Percentiles rank a stretch among this genome's conserved stretches.
These are phyloP conservation scores for Atractosteus spatula DNA, from an alignment of 2,113 vertebrate genomes.

Conservation along the genomic window DNA sequence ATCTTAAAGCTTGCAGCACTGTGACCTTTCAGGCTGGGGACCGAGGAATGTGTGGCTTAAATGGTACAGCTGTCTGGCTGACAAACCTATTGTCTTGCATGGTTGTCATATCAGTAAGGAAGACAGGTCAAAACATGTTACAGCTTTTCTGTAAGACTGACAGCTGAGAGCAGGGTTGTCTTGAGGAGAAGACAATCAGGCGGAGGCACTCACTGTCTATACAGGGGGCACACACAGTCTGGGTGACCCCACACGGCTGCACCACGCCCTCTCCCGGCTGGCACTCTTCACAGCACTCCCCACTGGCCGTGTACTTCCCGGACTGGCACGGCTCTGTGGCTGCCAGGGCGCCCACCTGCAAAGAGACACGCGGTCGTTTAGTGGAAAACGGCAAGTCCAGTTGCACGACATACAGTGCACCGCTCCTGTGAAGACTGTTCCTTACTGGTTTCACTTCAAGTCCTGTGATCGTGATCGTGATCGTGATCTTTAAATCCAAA, in stretches of 20 bases:
- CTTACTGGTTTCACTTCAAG: too few species aligned
- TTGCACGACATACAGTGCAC: not conserved
- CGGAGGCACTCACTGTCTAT: constrained; percentile 86
- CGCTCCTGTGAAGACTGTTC: not conserved
- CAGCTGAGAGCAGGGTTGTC: not conserved
- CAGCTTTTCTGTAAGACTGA: too few species aligned
- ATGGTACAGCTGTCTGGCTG: too few species aligned
- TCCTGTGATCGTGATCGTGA: too few species aligned
- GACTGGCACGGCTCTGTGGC: constrained; percentile 48
- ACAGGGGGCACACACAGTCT: constrained; percentile 85
- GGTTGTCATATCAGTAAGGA: too few species aligned
- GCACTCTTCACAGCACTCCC: constrained; percentile 85
- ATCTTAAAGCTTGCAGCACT: too few species aligned
- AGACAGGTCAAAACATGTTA: too few species aligned
- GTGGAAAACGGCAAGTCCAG: constrained; percentile 4
- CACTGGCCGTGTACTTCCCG: constrained; percentile 51
- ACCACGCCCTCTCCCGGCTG: constrained; percentile 86
- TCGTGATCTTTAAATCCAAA: too few species aligned
- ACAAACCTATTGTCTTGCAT: too few species aligned
- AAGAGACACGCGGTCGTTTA: not conserved
- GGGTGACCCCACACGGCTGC: constrained; percentile 72
- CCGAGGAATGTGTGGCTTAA: too few species aligned
- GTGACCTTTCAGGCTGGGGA: too few species aligned
- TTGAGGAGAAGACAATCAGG: not conserved
- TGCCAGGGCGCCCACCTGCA: constrained; percentile 53